These are phyloP conservation scores for Galemys pyrenaicus DNA, from an alignment of 2,113 vertebrate genomes.

Conservation along the genomic window DNA sequence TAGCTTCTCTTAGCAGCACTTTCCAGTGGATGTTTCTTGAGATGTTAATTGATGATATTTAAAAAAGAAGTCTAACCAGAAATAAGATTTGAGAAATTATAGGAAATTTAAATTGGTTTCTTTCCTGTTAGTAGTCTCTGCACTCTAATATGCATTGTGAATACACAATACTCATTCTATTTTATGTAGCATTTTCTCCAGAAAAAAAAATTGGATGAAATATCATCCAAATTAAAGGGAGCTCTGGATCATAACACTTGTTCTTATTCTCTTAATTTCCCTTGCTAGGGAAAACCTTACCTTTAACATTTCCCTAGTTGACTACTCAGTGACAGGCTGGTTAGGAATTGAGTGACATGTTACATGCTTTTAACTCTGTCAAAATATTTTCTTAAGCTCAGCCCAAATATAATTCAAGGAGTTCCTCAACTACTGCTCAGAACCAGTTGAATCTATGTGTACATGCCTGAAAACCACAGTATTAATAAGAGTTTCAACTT, in stretches of 20 bases:
- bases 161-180: not conserved
- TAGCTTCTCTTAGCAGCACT: not conserved
- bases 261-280: conserved; percentile 1
- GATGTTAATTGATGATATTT: not conserved
- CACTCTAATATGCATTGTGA: not conserved
- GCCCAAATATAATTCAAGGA: not conserved
- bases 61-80: not conserved
- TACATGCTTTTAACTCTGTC: not conserved
- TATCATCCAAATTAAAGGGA: not conserved
- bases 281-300: not conserved
- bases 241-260: not conserved
- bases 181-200: not conserved
- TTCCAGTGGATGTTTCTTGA: not conserved
- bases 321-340: not conserved
- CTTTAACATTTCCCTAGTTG: not conserved
- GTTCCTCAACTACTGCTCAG: not conserved
- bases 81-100: not conserved
- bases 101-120: conserved; percentile 19
- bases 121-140: not conserved
- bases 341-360: not conserved
- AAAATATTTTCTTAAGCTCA: conserved; percentile 11
- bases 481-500: not conserved
- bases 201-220: conserved; percentile 27
- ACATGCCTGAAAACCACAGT: not conserved
- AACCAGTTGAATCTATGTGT: not conserved